These are phyloP conservation scores for Orius laevigatus DNA, from an alignment of 1,140 invertebrate genomes.

Conservation along the genomic window DNA sequence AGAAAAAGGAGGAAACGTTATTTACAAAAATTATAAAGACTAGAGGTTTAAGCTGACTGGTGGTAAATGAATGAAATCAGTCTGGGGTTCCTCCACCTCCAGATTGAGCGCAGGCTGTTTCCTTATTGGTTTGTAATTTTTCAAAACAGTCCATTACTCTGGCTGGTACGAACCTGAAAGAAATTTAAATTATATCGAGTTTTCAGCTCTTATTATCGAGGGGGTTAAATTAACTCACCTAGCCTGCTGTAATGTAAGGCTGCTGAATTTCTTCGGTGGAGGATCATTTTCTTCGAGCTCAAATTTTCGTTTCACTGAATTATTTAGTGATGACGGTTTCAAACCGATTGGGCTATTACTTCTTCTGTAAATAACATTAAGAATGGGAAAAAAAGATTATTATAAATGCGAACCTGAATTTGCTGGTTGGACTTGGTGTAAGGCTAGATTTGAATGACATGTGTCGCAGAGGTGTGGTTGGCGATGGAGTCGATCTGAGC, in stretches of 20 bases:
- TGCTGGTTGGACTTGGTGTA: constrained; percentile 67
- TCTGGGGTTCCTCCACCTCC: no score
- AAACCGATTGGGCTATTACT: constrained; percentile 71
- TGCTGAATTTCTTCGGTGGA: constrained; percentile 35
- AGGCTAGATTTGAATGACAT: constrained; percentile 34
- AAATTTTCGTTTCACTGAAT: constrained; percentile 59
- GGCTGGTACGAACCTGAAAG: constrained; percentile 6
- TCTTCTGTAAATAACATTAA: constrained; percentile 31
- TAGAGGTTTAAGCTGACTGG: no score
- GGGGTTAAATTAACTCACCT: not conserved
- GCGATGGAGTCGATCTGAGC: constrained; percentile 43
- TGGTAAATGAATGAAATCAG: no score
- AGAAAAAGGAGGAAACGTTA: no score
- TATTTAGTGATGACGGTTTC: constrained; percentile 48
- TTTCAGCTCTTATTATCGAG: not conserved
- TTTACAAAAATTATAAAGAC: no score
- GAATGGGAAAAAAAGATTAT: constrained; percentile 7
- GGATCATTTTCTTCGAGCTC: constrained; percentile 48
- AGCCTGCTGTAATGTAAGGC: constrained; percentile 1
- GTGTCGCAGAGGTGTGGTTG: constrained; percentile 30
- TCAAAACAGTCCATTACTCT: not conserved
- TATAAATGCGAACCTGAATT: constrained; percentile 47
- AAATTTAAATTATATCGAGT: not conserved
- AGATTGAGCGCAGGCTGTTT: no score
- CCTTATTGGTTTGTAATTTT: no score